Percentiles rank a stretch among this genome's conserved stretches.
phyloP scores from a whole-genome alignment of 2,888 invertebrate genomes.

The Volucella zonaria region DNA sequence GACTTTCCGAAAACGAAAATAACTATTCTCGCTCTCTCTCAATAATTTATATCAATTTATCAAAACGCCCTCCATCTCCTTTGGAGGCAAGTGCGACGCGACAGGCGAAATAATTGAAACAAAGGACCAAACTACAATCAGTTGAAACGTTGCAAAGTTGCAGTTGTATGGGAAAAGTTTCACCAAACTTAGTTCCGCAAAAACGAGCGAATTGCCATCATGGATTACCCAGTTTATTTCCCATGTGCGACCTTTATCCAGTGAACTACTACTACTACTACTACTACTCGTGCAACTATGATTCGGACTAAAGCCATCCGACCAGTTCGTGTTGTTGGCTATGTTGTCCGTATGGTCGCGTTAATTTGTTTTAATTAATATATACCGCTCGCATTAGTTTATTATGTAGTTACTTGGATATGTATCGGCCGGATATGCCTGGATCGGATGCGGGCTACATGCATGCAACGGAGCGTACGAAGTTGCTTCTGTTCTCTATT shows the following conservation, averaged over 20 bases:
- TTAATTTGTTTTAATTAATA: slow-evolving; percentile 74
- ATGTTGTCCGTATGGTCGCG: slow-evolving; percentile 12
- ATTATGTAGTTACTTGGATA: slow-evolving; percentile 41
- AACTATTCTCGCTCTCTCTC: slow-evolving; percentile 54
- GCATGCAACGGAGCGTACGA: slow-evolving; percentile 21
- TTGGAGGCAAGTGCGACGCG: slow-evolving; percentile 13
- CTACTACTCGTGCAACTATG: slow-evolving; percentile 1
- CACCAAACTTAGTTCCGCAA: slow-evolving; percentile 9
- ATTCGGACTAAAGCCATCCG: background rate
- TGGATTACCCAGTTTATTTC: slow-evolving; percentile 64
- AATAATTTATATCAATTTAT: slow-evolving; percentile 72
- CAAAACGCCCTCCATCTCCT: slow-evolving; percentile 37
- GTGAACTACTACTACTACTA: slow-evolving; percentile 16
- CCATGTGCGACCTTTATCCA: slow-evolving; percentile 55
- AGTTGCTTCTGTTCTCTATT: slow-evolving; percentile 39
- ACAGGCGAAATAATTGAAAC: slow-evolving; percentile 67
- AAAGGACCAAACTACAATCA: slow-evolving; percentile 62
- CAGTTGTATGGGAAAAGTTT: slow-evolving; percentile 56
- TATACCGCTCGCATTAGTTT: slow-evolving; percentile 68
- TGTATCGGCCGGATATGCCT: slow-evolving; percentile 7
- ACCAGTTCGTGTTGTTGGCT: background rate
- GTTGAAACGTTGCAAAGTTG: background rate
- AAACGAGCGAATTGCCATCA: slow-evolving; percentile 43
- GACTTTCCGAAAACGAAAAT: slow-evolving; percentile 50
- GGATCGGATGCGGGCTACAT: no score